A percentile compares a stretch with the other conserved stretches of the same genome.
phyloP scores from a whole-genome alignment of 2,113 vertebrate species.

The Halichoerus grypus region DNA sequence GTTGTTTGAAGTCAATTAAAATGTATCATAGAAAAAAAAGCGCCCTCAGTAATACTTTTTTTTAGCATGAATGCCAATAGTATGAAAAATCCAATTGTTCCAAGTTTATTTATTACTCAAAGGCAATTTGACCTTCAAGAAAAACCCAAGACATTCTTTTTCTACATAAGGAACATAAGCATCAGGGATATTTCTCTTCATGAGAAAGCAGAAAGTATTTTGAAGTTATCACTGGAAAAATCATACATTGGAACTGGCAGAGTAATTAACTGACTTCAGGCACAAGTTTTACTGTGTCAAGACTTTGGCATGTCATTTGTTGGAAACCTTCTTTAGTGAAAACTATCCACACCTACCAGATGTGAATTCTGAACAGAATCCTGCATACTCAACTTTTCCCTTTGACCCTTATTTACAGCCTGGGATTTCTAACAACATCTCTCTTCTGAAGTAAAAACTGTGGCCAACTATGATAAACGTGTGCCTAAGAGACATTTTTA shows the following conservation, averaged over 20 bases:
- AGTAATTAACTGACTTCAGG: slow-evolving; percentile 74
- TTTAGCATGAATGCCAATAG: slow-evolving; percentile 15
- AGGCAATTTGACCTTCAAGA: not conserved
- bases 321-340: slow-evolving; percentile 70
- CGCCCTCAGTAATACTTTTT: not conserved
- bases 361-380: slow-evolving; percentile 76
- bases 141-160: slow-evolving; percentile 33
- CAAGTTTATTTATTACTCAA: slow-evolving; percentile 31
- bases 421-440: slow-evolving; percentile 61
- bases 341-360: slow-evolving; percentile 81
- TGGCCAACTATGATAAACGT: slow-evolving; percentile 64
- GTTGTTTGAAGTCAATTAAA: not conserved
- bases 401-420: slow-evolving; percentile 62
- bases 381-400: slow-evolving; percentile 64
- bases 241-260: slow-evolving; percentile 81
- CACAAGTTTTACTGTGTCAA: slow-evolving; percentile 74
- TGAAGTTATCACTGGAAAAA: slow-evolving; percentile 83
- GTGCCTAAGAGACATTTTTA: slow-evolving; percentile 62
- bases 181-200: slow-evolving; percentile 54
- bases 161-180: not conserved
- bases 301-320: slow-evolving; percentile 73
- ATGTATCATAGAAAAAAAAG: slow-evolving; percentile 9
- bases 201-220: slow-evolving; percentile 71
- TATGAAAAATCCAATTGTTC: not conserved
- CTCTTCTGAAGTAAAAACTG: slow-evolving; percentile 50